Evolutionary conservation across 2,113 vertebrate species (phyloP).

Genomic region (Melospiza melodia): DNA sequence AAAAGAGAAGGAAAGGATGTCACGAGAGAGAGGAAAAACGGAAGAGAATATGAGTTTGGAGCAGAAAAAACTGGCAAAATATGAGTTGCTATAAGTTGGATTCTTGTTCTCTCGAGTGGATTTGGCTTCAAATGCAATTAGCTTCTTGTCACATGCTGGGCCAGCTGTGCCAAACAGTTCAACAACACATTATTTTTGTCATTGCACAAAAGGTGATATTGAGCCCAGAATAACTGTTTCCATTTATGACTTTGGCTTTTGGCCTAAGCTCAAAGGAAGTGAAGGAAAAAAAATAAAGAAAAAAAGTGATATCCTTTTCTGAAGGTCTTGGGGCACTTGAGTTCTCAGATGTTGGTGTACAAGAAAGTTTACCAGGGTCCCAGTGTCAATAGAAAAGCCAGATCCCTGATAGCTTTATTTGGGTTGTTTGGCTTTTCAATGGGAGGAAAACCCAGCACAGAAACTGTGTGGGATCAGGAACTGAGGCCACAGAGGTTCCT

Average conservation of each 20-base stretch:
- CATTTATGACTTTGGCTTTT: conserved; percentile 60
- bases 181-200: conserved; percentile 63
- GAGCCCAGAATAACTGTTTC: conserved; percentile 51
- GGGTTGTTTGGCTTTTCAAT: not conserved
- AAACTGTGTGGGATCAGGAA: not conserved
- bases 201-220: conserved; percentile 65
- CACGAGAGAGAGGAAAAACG: not conserved
- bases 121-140: conserved; percentile 58
- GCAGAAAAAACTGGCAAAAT: conserved; percentile 34
- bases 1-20: not conserved
- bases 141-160: conserved; percentile 52
- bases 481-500: not conserved
- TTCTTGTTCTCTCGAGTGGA: conserved; percentile 42
- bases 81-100: not conserved
- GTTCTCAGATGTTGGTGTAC: conserved; percentile 11
- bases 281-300: not conserved
- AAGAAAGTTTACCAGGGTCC: not conserved
- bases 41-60: conserved; percentile 7
- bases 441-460: not conserved
- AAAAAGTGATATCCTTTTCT: conserved; percentile 41
- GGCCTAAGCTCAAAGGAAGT: conserved; percentile 57
- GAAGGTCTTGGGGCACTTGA: conserved; percentile 19
- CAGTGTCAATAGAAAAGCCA: not conserved
- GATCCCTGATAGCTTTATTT: not conserved
- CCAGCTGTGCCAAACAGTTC: conserved; percentile 49